A percentile compares a stretch with the other conserved stretches of the same genome.
These are phyloP conservation scores for Tetraneura akinire DNA, from an alignment of 1,140 invertebrate species.

Conservation along the genomic window DNA sequence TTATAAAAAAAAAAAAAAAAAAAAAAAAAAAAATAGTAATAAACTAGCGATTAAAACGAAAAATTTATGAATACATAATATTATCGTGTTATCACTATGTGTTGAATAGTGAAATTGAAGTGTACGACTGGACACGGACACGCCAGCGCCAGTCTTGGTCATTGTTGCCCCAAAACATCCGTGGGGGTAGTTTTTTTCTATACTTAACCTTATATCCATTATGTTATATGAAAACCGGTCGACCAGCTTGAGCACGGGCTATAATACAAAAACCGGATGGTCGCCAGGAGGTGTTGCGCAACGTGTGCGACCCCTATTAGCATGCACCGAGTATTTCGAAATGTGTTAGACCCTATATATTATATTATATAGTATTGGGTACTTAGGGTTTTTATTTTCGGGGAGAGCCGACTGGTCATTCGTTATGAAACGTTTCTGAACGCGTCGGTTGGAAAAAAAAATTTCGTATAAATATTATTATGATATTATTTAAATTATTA, in stretches of 20 bases:
- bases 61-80: neutral
- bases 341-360: conserved; percentile 5
- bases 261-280: conserved; percentile 26
- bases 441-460: neutral
- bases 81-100: neutral
- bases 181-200: conserved; percentile 33
- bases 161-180: neutral
- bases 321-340: conserved; percentile 30
- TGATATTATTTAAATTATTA: too few relatives aligned
- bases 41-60: neutral
- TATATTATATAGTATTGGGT: too few relatives aligned
- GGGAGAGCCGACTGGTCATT: neutral
- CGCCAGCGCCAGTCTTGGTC: neutral
- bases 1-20: neutral
- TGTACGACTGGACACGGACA: conserved; percentile 36
- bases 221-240: conserved; percentile 7
- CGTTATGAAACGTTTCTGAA: neutral
- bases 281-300: conserved; percentile 35
- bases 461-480: too few relatives aligned
- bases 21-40: neutral
- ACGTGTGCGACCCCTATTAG: conserved; percentile 42
- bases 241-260: conserved; percentile 43
- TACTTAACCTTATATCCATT: neutral
- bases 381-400: conserved; percentile 18
- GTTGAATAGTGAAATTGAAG: conserved; percentile 37